phyloP scores from a whole-genome alignment of 2,888 invertebrate genomes.

The Gonocerus acuteangulatus region DNA sequence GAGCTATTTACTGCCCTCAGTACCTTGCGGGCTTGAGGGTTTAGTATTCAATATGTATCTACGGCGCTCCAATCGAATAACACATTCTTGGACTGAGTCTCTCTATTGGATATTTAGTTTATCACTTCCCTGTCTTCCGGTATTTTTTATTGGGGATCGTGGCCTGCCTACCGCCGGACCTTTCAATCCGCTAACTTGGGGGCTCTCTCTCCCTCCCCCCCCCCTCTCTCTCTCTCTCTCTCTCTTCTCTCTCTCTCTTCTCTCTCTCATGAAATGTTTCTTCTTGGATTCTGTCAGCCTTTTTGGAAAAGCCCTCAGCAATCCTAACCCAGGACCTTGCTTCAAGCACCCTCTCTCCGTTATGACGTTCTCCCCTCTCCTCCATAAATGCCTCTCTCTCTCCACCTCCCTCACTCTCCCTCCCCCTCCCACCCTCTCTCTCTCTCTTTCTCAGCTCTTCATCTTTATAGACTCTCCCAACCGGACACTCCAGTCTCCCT shows the following conservation, averaged over 20 bases:
- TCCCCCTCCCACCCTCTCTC: neutral
- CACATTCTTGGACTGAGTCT: neutral
- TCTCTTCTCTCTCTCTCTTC: neutral
- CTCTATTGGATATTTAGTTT: neutral
- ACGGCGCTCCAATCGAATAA: neutral
- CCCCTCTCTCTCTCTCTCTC: neutral
- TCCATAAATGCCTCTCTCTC: no score
- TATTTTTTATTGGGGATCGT: no score
- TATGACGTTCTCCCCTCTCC: neutral
- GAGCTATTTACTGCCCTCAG: no score
- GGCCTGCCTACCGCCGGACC: constrained; percentile 5
- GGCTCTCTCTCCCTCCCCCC: neutral
- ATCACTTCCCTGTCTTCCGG: neutral
- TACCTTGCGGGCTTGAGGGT: neutral
- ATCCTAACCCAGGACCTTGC: neutral
- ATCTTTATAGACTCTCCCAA: neutral
- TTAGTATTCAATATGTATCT: neutral
- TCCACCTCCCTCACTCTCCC: neutral
- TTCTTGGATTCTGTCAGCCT: no score
- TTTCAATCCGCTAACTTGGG: constrained; percentile 4
- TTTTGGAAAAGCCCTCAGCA: no score
- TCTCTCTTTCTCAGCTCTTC: neutral
- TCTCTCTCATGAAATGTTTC: no score
- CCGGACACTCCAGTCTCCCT: neutral
- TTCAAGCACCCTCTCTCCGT: neutral